phyloP scores from a whole-genome alignment of 2,797 vertebrate genomes.

The Acanthurus leucopareius region DNA sequence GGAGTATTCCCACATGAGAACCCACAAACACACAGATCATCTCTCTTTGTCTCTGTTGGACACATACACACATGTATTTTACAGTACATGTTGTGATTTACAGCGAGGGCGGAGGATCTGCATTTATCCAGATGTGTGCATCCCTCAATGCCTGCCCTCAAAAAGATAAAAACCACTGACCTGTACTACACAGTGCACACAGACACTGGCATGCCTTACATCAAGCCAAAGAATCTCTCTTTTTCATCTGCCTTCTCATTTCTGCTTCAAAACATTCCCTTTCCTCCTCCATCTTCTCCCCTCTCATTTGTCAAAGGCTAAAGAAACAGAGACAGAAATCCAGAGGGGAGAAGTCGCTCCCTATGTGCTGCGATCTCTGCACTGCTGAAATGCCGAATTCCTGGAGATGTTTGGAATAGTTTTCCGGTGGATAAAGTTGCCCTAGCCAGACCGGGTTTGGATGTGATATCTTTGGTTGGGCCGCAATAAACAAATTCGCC shows the following conservation, averaged over 20 bases:
- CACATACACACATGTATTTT: conserved; percentile 56
- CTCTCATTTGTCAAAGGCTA: conserved; percentile 84
- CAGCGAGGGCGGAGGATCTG: conserved; percentile 70
- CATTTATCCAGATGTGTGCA: conserved; percentile 86
- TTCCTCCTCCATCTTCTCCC: conserved; percentile 78
- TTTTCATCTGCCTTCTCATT: conserved; percentile 65
- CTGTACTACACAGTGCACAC: conserved; percentile 71
- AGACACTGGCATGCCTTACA: conserved; percentile 83
- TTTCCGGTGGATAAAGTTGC: conserved; percentile 61
- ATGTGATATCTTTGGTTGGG: conserved; percentile 39
- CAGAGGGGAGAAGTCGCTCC: conserved; percentile 65
- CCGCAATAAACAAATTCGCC: conserved; percentile 31
- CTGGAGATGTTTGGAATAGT: conserved; percentile 81
- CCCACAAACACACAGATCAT: conserved; percentile 54
- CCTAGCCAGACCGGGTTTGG: conserved; percentile 15
- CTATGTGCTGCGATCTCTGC: conserved; percentile 45
- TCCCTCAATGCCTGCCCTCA: conserved; percentile 80
- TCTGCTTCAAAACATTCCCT: conserved; percentile 75
- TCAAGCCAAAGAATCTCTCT: conserved; percentile 79
- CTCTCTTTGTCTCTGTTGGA: conserved; percentile 58
- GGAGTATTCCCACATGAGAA: conserved; percentile 49
- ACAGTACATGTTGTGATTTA: conserved; percentile 79
- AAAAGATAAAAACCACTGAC: conserved; percentile 84
- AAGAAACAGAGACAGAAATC: conserved; percentile 81
- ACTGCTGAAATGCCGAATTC: conserved; percentile 71